Evolutionary conservation across 1,140 invertebrate genomes (phyloP).

Genomic region (Drosophila repleta): DNA sequence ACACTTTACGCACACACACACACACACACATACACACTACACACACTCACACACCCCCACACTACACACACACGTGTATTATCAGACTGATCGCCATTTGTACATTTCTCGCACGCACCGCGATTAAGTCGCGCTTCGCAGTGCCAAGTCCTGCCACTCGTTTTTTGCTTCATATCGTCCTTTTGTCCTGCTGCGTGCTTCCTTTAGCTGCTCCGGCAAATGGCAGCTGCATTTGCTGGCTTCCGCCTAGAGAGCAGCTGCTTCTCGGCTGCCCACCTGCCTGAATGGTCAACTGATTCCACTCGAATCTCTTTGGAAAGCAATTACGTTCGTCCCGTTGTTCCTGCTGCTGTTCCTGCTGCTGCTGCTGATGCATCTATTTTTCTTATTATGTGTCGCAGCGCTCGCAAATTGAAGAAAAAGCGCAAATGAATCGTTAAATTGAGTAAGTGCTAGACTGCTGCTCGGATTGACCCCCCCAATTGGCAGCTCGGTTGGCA

Average conservation of each 20-base stretch:
- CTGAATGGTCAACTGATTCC: neutral
- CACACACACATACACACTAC: no score
- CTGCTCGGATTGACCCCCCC: neutral
- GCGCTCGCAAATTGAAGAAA: neutral
- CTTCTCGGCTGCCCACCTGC: neutral
- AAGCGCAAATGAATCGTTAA: constrained; percentile 73
- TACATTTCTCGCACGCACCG: constrained; percentile 1
- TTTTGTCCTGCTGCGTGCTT: neutral
- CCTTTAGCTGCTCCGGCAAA: neutral
- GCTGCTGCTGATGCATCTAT: constrained; percentile 10
- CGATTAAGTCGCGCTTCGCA: constrained; percentile 7
- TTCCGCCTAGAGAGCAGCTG: constrained; percentile 5
- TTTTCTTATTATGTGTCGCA: constrained; percentile 21
- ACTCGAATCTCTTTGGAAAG: neutral
- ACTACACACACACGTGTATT: neutral
- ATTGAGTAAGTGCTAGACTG: constrained; percentile 51
- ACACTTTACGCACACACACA: neutral
- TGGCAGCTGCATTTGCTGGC: constrained; percentile 4
- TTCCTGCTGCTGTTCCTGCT: neutral
- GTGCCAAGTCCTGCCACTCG: neutral
- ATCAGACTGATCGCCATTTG: constrained; percentile 1
- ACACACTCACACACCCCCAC: neutral
- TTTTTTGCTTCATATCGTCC: no score
- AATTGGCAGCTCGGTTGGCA: constrained; percentile 3
- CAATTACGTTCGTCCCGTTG: no score